Conservation (phyloP, 2,797 vertebrate genomes). For the Megalops cyprinoides region DNA sequence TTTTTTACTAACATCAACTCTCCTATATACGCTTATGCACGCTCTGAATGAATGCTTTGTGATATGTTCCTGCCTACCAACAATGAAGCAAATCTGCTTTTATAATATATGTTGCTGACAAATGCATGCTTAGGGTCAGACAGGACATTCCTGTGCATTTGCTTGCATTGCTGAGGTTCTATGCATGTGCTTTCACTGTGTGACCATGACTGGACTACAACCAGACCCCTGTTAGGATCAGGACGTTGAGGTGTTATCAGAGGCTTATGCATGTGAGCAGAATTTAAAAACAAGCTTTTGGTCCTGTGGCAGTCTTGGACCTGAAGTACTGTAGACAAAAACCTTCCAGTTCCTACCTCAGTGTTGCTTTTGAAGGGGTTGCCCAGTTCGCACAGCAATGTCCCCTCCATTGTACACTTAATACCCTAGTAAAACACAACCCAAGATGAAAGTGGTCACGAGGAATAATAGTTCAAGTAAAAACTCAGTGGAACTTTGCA, state of each 20-base stretch:
- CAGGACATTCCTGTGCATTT: neutral
- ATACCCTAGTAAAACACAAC: constrained; percentile 47
- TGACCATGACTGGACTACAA: neutral
- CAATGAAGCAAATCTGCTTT: no score
- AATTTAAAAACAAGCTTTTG: neutral
- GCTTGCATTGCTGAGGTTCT: neutral
- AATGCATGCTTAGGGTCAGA: neutral
- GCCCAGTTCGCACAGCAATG: constrained; percentile 82
- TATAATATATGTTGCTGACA: no score
- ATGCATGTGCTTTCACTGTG: neutral
- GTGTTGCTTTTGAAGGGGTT: constrained; percentile 86
- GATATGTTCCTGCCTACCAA: no score
- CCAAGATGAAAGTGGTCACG: neutral
- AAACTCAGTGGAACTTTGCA: no score
- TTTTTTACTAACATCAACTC: no score
- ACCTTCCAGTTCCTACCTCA: constrained; percentile 47
- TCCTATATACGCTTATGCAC: no score
- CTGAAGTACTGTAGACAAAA: neutral
- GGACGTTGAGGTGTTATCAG: neutral
- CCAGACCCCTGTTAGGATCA: neutral
- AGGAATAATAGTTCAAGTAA: neutral
- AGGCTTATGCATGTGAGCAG: neutral
- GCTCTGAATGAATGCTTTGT: no score
- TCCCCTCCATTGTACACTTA: constrained; percentile 47
- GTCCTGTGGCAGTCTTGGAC: no score